Conservation (phyloP, 2,888 invertebrate species). For the Acholoe squamosa region DNA sequence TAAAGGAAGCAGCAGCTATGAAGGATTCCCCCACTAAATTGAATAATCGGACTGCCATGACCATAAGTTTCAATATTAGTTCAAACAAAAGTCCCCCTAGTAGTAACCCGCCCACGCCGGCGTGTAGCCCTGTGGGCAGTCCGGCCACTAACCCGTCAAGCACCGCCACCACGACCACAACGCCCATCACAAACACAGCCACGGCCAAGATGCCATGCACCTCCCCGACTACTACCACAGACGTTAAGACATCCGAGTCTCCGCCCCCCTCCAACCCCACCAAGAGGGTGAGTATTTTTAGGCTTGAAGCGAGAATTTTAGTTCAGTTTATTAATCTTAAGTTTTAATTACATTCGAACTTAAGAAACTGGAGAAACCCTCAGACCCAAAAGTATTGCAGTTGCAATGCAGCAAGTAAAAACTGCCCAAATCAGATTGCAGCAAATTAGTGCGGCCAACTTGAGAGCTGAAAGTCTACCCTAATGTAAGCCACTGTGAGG, state of each 20-base stretch:
- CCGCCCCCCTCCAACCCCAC: neutral
- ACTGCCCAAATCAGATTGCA: no score
- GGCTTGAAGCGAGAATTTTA: no score
- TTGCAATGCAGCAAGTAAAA: no score
- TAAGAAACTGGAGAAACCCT: no score
- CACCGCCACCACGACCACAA: conserved; percentile 17
- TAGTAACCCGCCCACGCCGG: conserved; percentile 56
- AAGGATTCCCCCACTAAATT: conserved; percentile 66
- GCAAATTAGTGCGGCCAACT: no score
- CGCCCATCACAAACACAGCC: neutral
- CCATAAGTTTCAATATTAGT: conserved; percentile 67
- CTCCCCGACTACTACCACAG: neutral
- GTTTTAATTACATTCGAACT: no score
- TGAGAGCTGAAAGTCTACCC: no score
- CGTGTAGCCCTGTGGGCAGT: conserved; percentile 61
- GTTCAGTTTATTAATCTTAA: no score
- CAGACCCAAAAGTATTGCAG: no score
- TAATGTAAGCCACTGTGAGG: no score
- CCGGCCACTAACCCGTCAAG: conserved; percentile 27
- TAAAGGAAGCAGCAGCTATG: conserved; percentile 28
- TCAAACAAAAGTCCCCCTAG: conserved; percentile 61
- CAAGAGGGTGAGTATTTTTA: conserved; percentile 20
- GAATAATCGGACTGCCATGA: conserved; percentile 59
- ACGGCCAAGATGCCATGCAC: conserved; percentile 26
- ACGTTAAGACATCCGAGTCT: neutral